These are phyloP conservation scores for Grantiella picta DNA, from an alignment of 2,113 vertebrate species.

Conservation along the genomic window DNA sequence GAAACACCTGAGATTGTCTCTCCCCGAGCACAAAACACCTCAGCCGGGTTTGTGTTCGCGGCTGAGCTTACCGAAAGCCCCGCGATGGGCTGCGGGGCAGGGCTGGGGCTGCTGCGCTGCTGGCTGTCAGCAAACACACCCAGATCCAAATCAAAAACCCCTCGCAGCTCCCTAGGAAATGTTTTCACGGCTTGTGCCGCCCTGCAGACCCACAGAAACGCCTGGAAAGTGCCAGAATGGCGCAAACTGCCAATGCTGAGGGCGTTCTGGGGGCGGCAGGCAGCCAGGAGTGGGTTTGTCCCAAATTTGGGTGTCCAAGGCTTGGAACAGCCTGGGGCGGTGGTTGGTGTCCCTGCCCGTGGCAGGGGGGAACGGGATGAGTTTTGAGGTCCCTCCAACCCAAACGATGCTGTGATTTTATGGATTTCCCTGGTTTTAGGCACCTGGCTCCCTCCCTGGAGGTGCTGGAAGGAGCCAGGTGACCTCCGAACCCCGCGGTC, in stretches of 20 bases:
- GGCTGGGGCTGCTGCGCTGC: not conserved
- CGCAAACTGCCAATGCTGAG: fast-evolving
- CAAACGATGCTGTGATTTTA: not conserved
- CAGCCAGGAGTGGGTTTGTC: not conserved
- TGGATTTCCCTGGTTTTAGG: not conserved
- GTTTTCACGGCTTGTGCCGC: fast-evolving
- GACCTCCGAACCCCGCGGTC: fast-evolving
- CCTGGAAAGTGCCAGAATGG: fast-evolving
- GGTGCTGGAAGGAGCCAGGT: not conserved
- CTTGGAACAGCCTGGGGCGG: fast-evolving
- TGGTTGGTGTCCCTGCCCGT: not conserved
- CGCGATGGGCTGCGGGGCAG: not conserved
- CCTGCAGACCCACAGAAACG: fast-evolving
- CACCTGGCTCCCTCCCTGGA: fast-evolving
- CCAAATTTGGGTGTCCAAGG: not conserved
- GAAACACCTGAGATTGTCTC: not conserved
- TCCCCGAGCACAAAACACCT: not conserved
- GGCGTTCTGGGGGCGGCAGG: not conserved
- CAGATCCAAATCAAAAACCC: fast-evolving
- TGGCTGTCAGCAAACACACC: not conserved
- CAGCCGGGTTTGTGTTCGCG: not conserved
- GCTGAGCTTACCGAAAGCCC: not conserved
- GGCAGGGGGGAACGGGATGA: not conserved
- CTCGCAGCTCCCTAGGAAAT: not conserved
- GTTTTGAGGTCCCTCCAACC: not conserved